phyloP scores from a whole-genome alignment of 2,888 invertebrate genomes.

The Brachyptera putata region DNA sequence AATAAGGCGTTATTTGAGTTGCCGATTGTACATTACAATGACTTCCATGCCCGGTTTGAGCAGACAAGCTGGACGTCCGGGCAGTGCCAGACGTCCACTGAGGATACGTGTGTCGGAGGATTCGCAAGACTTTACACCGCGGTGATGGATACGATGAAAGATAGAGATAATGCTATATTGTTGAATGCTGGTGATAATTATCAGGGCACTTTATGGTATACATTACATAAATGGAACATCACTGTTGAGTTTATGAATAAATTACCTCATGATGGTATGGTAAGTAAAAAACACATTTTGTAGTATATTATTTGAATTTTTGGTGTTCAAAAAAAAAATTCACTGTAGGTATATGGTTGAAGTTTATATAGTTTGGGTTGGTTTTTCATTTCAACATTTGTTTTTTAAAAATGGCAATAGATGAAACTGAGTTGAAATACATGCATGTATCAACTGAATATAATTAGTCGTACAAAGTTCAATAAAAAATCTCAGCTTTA shows the following conservation, averaged over 20 bases:
- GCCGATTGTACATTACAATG: constrained; percentile 46
- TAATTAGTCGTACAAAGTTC: too few relatives aligned
- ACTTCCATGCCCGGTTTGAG: constrained; percentile 45
- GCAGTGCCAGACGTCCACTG: constrained; percentile 12
- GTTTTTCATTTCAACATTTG: too few relatives aligned
- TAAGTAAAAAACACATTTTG: constrained; percentile 43
- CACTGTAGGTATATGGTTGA: too few relatives aligned
- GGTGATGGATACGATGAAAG: constrained; percentile 10
- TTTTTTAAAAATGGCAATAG: too few relatives aligned
- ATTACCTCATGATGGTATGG: constrained; percentile 72
- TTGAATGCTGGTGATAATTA: constrained; percentile 81
- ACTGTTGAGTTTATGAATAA: constrained; percentile 71
- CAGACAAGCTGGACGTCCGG: constrained; percentile 25
- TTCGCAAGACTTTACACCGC: constrained; percentile 30
- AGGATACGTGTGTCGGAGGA: constrained; percentile 30
- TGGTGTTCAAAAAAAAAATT: too few relatives aligned
- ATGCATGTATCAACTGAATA: too few relatives aligned
- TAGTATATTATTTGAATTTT: too few relatives aligned
- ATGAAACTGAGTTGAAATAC: too few relatives aligned
- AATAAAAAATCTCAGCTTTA: too few relatives aligned
- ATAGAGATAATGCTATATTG: constrained; percentile 53
- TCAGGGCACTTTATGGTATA: constrained; percentile 83
- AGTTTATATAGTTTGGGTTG: too few relatives aligned
- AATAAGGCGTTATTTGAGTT: constrained; percentile 36
- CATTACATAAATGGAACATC: constrained; percentile 55